phyloP scores from a whole-genome alignment of 1,140 invertebrate genomes.

The Hermetia illucens region DNA sequence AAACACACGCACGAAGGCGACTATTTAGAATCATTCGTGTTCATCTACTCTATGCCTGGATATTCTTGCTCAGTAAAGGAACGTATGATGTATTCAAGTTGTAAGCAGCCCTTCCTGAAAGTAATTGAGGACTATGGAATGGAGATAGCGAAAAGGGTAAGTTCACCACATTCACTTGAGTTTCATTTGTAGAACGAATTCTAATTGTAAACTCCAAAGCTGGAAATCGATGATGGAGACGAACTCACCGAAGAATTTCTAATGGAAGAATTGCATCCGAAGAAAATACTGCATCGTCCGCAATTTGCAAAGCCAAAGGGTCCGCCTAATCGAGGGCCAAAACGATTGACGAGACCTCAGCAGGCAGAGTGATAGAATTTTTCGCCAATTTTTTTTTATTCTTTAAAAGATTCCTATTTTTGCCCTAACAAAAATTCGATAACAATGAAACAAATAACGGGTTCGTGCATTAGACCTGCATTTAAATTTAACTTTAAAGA shows the following conservation, averaged over 20 bases:
- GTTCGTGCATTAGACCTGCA: no score
- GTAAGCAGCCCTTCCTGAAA: constrained; percentile 76
- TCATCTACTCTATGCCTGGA: constrained; percentile 96
- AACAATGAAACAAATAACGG: no score
- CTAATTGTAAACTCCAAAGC: constrained; percentile 35
- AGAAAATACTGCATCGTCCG: constrained; percentile 73
- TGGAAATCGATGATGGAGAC: constrained; percentile 81
- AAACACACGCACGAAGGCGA: constrained; percentile 87
- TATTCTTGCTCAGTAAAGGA: constrained; percentile 90
- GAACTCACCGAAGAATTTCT: constrained; percentile 83
- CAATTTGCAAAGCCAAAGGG: constrained; percentile 94
- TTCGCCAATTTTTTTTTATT: no score
- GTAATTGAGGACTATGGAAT: constrained; percentile 64
- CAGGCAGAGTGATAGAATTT: no score
- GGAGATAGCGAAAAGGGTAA: constrained; percentile 68
- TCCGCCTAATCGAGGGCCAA: constrained; percentile 79
- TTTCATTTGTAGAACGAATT: constrained; percentile 6
- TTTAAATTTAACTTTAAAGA: no score
- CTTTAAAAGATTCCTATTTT: no score
- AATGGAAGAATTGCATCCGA: constrained; percentile 88
- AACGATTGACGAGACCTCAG: constrained; percentile 75
- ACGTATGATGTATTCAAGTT: constrained; percentile 95
- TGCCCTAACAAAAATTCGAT: no score
- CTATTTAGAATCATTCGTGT: constrained; percentile 74
- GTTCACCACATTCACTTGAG: constrained; percentile 9